Percentiles rank a stretch among this genome's conserved stretches.
These are phyloP conservation scores for Xylocopa sonorina DNA, from an alignment of 1,140 invertebrate species.

Conservation along the genomic window DNA sequence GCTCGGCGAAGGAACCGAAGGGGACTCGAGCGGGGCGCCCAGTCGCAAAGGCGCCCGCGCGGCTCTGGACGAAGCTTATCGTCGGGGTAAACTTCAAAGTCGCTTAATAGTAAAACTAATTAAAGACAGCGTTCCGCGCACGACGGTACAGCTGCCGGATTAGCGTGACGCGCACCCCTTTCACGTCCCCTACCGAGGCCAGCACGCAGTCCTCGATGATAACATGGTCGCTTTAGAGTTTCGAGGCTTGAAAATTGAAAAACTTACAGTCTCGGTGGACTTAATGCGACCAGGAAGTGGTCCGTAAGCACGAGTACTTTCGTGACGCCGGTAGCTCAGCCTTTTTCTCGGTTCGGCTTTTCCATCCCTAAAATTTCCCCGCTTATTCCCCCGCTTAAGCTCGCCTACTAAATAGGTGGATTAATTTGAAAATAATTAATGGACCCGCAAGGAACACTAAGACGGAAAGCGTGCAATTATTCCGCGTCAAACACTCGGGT, in stretches of 20 bases:
- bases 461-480: background rate
- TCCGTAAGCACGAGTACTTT: constrained; percentile 53
- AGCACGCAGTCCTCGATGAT: constrained; percentile 60
- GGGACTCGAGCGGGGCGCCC: constrained; percentile 26
- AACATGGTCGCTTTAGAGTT: constrained; percentile 56
- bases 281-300: constrained; percentile 46
- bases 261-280: constrained; percentile 52
- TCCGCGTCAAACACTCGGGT: background rate
- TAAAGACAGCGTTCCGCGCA: constrained; percentile 66
- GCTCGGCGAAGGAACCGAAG: constrained; percentile 24
- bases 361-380: background rate
- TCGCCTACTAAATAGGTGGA: background rate
- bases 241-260: constrained; percentile 65
- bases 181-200: constrained; percentile 29
- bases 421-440: background rate
- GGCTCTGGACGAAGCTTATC: constrained; percentile 63
- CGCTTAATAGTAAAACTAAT: constrained; percentile 75
- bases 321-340: constrained; percentile 41
- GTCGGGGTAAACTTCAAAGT: constrained; percentile 69
- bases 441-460: background rate
- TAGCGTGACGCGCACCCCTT: constrained; percentile 73
- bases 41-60: constrained; percentile 17
- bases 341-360: constrained; percentile 1
- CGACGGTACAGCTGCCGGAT: constrained; percentile 59
- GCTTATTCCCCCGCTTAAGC: background rate